These are phyloP conservation scores for Lordiphosa clarofinis DNA, from an alignment of 1,140 invertebrate species.

Conservation along the genomic window DNA sequence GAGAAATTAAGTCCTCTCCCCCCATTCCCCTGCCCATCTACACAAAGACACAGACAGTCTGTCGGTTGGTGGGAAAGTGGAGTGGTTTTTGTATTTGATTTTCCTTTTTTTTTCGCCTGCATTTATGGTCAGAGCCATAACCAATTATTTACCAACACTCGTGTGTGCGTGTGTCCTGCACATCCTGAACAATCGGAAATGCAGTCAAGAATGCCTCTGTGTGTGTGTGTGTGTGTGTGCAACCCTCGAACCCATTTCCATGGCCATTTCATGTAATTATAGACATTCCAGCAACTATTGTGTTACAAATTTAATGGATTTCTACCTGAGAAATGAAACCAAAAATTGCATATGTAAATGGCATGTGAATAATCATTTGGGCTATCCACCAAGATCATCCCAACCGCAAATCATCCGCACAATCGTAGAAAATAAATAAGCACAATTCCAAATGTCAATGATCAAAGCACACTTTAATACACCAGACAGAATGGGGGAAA, in stretches of 20 bases:
- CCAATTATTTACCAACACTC: constrained; percentile 72
- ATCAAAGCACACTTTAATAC: constrained; percentile 6
- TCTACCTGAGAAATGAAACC: constrained; percentile 52
- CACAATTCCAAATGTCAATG: constrained; percentile 12
- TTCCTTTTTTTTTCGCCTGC: constrained; percentile 28
- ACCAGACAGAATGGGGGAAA: neutral
- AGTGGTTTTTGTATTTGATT: constrained; percentile 51
- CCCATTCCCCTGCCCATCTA: constrained; percentile 1
- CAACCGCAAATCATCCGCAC: neutral
- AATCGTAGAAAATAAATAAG: constrained; percentile 8
- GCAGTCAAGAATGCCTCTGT: constrained; percentile 45
- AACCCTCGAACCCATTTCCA: constrained; percentile 26
- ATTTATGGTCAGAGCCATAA: constrained; percentile 50
- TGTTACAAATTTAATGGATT: constrained; percentile 66
- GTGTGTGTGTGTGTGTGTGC: constrained; percentile 10
- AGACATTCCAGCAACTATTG: constrained; percentile 70
- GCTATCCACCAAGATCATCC: no score
- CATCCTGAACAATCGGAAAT: constrained; percentile 64
- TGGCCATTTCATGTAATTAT: constrained; percentile 59
- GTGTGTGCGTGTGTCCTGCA: constrained; percentile 20
- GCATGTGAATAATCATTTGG: neutral
- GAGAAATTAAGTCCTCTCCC: constrained; percentile 36
- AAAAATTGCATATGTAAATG: constrained; percentile 24
- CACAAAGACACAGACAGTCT: constrained; percentile 5
- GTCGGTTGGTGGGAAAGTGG: constrained; percentile 35